A percentile compares a stretch with the other conserved stretches of the same genome.
Evolutionary conservation across 2,888 invertebrate species (phyloP).

Genomic region (Blomia tropicalis): DNA sequence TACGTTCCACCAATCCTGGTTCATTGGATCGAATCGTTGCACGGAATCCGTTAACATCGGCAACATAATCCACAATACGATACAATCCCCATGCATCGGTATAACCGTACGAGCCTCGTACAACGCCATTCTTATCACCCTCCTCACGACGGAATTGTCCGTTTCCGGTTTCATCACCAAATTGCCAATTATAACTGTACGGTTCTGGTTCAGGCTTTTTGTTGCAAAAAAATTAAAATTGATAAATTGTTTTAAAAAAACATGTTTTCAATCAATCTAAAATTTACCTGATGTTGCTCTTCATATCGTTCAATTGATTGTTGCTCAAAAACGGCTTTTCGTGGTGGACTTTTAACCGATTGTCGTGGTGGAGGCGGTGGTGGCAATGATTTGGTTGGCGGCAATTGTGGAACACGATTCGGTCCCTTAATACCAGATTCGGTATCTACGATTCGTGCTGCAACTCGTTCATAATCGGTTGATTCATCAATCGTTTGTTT

Average conservation of each 20-base stretch:
- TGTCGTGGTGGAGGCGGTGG: not conserved
- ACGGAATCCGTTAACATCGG: conserved; percentile 30
- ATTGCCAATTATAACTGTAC: conserved; percentile 29
- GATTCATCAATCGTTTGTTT: not conserved
- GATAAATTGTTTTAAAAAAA: not conserved
- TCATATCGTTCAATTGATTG: not conserved
- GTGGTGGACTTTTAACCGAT: not conserved
- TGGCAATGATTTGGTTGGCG: not conserved
- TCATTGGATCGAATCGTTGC: conserved; percentile 29
- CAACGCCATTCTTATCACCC: conserved; percentile 28
- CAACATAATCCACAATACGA: conserved; percentile 30
- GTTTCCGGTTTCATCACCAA: conserved; percentile 30
- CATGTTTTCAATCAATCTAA: not conserved
- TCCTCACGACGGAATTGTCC: conserved; percentile 30
- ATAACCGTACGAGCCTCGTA: conserved; percentile 30
- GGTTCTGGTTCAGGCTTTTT: conserved; percentile 27
- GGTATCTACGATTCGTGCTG: not conserved
- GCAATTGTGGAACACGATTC: not conserved
- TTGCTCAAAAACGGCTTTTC: conserved; percentile 8
- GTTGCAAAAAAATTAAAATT: not conserved
- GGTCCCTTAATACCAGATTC: not conserved
- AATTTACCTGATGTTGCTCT: not conserved
- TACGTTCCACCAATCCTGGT: conserved; percentile 28
- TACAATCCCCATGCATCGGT: conserved; percentile 30
- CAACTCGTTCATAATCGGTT: not conserved